Conservation (phyloP, 1,140 invertebrate genomes). For the Orius insidiosus region DNA sequence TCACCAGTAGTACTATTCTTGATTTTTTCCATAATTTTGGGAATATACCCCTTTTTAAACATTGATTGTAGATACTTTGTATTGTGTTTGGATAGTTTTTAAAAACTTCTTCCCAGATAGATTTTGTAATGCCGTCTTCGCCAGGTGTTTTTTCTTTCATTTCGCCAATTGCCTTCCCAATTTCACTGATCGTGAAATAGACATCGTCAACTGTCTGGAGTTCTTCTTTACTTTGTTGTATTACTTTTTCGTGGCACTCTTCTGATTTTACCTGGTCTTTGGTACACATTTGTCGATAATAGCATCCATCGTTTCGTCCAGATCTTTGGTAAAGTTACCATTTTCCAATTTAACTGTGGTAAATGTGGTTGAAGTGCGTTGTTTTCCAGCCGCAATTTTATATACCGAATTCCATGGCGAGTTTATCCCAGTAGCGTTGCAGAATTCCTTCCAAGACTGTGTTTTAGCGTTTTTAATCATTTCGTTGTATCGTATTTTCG, state of each 20-base stretch:
- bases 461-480: too few species aligned
- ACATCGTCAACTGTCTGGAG: background rate
- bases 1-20: too few species aligned
- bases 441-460: too few species aligned
- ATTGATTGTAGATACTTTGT: background rate
- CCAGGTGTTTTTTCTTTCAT: background rate
- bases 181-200: background rate
- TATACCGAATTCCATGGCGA: background rate
- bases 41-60: too few species aligned
- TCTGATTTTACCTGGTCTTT: too few species aligned
- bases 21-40: too few species aligned
- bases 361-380: background rate
- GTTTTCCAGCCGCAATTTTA: background rate
- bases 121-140: background rate
- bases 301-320: background rate
- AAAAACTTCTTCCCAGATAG: background rate
- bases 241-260: background rate
- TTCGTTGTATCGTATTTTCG: too few species aligned
- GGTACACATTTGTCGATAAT: background rate
- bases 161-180: background rate
- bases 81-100: background rate
- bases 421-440: too few species aligned
- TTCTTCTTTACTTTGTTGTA: background rate
- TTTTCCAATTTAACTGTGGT: background rate
- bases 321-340: background rate